Evolutionary conservation across 2,888 invertebrate species (phyloP), one percentile per base, ranked within the genome.

Genomic region (Caenorhabditis wallacei): DNA sequence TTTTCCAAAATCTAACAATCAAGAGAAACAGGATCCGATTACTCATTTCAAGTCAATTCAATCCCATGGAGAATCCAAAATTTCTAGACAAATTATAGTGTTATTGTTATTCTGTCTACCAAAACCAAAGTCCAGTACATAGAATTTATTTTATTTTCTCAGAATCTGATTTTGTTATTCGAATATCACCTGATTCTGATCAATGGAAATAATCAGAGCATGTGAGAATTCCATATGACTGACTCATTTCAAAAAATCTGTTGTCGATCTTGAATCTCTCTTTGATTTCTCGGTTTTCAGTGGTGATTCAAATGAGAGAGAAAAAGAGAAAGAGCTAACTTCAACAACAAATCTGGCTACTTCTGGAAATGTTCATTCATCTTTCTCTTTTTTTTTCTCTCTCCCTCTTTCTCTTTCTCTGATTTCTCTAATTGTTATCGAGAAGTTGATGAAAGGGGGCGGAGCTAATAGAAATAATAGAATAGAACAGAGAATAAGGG

Each of bases 401-500:
- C n/a, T n/a, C n/a, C n/a, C n/a, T n/a, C 35, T 64, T 22, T 48
- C 37, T 26, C 26, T 54, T 8, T 37, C 46, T 48, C 48, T 64
- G n/a, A 22, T 20, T 75, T 43, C 63, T 26, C 61, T 61, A 20
- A n/a, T 51, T 53, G 35, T 64, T 26, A 51, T 20, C 18, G 18
- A 53, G 22, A 53, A 35, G 18, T 66, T 18, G 53, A 53, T 30
- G 20, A 20, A 53, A 43, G 22, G 13, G 51, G 53, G 59, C 26
- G 40, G 76, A 61, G 68, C 51, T 26, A 24, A 26, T 30, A 64
- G 53, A 43, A 43, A 30, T 30, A 30, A 30, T 30, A 18, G 51
- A 68, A 69, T 43, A 57, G 68, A 48, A 61, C 76, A 76, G 68
- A 69, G 76, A 59, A 53, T 66, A 69, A 24, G 20, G 69, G 76